These are phyloP conservation scores for Platycheirus rosarum DNA, from an alignment of 2,888 invertebrate species.

Conservation along the genomic window DNA sequence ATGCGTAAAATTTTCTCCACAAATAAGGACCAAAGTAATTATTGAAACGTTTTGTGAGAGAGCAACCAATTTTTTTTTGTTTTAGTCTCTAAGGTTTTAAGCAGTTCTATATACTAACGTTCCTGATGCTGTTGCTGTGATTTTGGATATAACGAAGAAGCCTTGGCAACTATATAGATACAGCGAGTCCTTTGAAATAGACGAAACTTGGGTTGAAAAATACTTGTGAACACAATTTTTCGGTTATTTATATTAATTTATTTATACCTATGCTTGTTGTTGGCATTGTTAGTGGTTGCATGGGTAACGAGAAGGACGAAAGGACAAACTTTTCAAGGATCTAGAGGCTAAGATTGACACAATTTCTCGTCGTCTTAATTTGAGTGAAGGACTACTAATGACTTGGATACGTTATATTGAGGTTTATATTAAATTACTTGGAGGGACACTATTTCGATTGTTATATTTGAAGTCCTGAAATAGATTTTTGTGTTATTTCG, in stretches of 20 bases:
- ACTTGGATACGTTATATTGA: constrained; percentile 29
- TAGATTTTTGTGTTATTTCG: no score
- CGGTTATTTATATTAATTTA: neutral
- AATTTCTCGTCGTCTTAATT: constrained; percentile 2
- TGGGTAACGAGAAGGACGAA: constrained; percentile 16
- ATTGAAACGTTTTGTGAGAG: constrained; percentile 61
- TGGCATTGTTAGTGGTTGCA: constrained; percentile 45
- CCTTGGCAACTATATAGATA: constrained; percentile 42
- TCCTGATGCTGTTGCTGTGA: constrained; percentile 4
- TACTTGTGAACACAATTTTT: constrained; percentile 25
- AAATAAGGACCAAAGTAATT: constrained; percentile 68
- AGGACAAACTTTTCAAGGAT: constrained; percentile 33
- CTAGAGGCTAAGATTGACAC: constrained; percentile 34
- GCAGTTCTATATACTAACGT: neutral
- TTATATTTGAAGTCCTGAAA: neutral
- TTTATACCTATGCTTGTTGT: constrained; percentile 17
- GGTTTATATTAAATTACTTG: neutral
- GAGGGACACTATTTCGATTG: neutral
- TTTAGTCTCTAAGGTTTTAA: constrained; percentile 34
- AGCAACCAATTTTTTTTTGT: constrained; percentile 57
- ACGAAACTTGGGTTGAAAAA: constrained; percentile 16
- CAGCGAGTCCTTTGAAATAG: constrained; percentile 34
- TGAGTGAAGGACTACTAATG: constrained; percentile 28
- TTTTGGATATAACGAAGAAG: neutral
- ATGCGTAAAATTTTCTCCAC: constrained; percentile 65